Evolutionary conservation across 2,888 invertebrate species (phyloP).

Genomic region (Lithosia quadra): DNA sequence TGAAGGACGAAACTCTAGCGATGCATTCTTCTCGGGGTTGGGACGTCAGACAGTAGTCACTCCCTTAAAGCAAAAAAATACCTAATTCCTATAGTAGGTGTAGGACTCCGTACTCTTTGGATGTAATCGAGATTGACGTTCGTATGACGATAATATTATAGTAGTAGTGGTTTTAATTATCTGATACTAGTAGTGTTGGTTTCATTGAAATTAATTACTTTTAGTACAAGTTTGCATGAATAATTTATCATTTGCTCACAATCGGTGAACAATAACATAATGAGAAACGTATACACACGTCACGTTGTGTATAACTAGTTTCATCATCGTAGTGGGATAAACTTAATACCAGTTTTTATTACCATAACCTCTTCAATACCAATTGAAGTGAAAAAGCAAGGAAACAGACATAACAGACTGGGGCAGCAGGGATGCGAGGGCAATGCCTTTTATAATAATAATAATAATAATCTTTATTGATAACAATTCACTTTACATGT

Average conservation of each 20-base stretch:
- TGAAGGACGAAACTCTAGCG: too few species aligned
- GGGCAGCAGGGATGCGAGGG: too few species aligned
- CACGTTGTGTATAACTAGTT: neutral
- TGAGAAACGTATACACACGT: neutral
- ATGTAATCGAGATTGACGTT: neutral
- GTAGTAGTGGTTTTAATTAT: neutral
- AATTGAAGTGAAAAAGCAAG: too few species aligned
- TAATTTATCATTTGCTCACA: neutral
- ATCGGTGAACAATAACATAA: constrained; percentile 2
- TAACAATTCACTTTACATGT: too few species aligned
- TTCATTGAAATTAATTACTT: neutral
- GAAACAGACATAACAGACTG: too few species aligned
- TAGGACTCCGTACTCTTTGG: neutral
- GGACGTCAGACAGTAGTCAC: too few species aligned
- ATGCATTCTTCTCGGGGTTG: too few species aligned
- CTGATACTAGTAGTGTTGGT: neutral
- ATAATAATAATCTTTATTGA: too few species aligned
- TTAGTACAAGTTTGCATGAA: neutral
- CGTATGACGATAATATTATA: neutral
- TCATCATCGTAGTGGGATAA: neutral
- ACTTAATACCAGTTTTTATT: neutral
- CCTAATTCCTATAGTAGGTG: neutral
- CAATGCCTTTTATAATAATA: too few species aligned
- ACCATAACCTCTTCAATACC: neutral
- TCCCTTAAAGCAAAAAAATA: too few species aligned